Base-by-base conservation (phyloP, 2,797 vertebrate species). In the Rhinichthys osculus region DNA sequence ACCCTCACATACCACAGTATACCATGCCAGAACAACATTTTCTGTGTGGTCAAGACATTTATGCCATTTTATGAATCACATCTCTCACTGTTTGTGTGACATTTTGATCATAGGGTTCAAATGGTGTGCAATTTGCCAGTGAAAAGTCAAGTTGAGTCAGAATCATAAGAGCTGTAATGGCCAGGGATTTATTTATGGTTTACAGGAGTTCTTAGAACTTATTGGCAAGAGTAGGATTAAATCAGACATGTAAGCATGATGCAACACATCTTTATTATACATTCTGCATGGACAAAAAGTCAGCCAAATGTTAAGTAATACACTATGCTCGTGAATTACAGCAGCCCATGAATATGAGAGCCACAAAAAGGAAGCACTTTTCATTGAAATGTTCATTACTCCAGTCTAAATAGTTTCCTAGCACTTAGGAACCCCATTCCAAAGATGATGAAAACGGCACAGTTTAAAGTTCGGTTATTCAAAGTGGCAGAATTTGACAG, bases 21-120 rank as follows among this genome's bases (percentile, higher is more conserved):
- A 89, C 57, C 33, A 30, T 72, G 79, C 80, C 83, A 50, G 27
- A 77, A 69, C n/a, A 57, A 38, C 30, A 38, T 71, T 69, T 78
- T 40, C 59, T 21, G 66, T 78, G 72, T 69, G 81, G 73, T 86
- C 27, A 71, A 9, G 21, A 84, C 73, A 90, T 90, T 87, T 84
- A 83, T 84, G 79, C 19, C 52, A 85, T 88, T 82, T 82, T 52
- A 84, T 81, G 47, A 80, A 71, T 82, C 85, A 44, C 70, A 82
- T 86, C 78, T 73, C 79, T 40, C 59, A 54, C 57, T 70, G 35
- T 69, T 59, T 52, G 80, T 81, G 80, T 84, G 84, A 72, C 85
- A 88, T 87, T 87, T 83, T 86, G 70, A 85, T 89, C 74, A 78
- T 47, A 52, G 30, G 71, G 69, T 78, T 84, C 59, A 67, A 54